Percentiles rank a stretch among this genome's conserved stretches.
Conservation (phyloP, 2,888 invertebrate genomes). For the Hetaerina titia region DNA sequence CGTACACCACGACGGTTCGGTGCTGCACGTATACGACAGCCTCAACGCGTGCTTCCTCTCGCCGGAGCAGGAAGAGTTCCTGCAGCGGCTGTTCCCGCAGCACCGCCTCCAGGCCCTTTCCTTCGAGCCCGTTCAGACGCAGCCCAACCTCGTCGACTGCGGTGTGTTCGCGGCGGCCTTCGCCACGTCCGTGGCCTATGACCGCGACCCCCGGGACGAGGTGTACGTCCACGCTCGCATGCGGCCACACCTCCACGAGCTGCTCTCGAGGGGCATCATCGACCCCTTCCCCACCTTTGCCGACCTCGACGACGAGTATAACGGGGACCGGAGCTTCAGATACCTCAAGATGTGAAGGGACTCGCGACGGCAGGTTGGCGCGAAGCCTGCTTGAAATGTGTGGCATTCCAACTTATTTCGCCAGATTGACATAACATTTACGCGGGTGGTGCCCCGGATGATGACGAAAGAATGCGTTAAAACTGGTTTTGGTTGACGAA, state of each 20-base stretch:
- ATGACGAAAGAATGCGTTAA: no score
- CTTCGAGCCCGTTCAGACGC: conserved; percentile 63
- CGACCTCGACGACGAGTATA: not conserved
- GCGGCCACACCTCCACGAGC: conserved; percentile 13
- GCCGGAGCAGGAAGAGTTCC: conserved; percentile 62
- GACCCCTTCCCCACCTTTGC: conserved; percentile 46
- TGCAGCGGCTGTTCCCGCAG: conserved; percentile 69
- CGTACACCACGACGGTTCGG: conserved; percentile 69
- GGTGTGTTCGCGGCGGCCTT: conserved; percentile 71
- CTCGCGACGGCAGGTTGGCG: no score
- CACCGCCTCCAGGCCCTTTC: not conserved
- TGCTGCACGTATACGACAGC: conserved; percentile 70
- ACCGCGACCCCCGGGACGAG: conserved; percentile 68
- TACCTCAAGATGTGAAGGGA: not conserved
- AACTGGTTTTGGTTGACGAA: no score
- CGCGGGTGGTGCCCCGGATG: no score
- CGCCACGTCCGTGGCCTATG: conserved; percentile 70
- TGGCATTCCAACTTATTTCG: no score
- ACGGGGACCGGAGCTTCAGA: not conserved
- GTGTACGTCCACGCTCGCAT: conserved; percentile 39
- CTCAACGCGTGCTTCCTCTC: conserved; percentile 56
- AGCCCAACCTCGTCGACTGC: conserved; percentile 69
- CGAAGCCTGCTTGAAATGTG: no score
- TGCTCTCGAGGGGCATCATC: not conserved
- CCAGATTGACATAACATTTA: no score